Evolutionary conservation across 2,888 invertebrate species (phyloP).

Genomic region (Eupithecia dodoneata): DNA sequence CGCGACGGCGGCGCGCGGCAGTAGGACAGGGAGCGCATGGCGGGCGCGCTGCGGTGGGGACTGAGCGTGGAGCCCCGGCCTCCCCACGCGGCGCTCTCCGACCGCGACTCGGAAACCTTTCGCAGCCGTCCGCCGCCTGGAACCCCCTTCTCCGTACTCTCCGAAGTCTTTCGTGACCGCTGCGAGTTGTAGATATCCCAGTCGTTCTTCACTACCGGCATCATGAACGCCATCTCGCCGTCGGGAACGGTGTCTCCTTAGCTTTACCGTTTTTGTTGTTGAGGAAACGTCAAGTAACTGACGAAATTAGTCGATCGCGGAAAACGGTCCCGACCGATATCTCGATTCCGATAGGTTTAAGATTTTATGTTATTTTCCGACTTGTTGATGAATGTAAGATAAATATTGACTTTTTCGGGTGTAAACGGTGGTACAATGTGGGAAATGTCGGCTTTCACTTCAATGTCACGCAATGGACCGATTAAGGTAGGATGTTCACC

Average conservation of each 20-base stretch:
- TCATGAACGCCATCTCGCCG: slow-evolving; percentile 95
- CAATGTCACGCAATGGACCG: slow-evolving; percentile 72
- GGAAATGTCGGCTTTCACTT: slow-evolving; percentile 73
- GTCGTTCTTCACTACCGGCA: slow-evolving; percentile 97
- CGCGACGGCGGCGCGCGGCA: slow-evolving; percentile 81
- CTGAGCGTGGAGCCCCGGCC: slow-evolving; percentile 83
- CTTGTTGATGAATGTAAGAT: slow-evolving; percentile 46
- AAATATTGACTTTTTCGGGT: slow-evolving; percentile 52
- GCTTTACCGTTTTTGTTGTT: slow-evolving; percentile 76
- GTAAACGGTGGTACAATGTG: slow-evolving; percentile 46
- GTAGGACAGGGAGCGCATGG: slow-evolving; percentile 85
- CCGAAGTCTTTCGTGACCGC: slow-evolving; percentile 90
- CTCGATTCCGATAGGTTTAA: slow-evolving; percentile 42
- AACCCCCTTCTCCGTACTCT: slow-evolving; percentile 80
- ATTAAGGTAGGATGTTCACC: slow-evolving; percentile 75
- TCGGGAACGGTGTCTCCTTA: slow-evolving; percentile 70
- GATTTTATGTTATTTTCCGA: slow-evolving; percentile 50
- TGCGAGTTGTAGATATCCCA: slow-evolving; percentile 96
- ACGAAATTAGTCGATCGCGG: slow-evolving; percentile 57
- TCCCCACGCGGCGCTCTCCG: slow-evolving; percentile 86
- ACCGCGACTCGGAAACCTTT: slow-evolving; percentile 90
- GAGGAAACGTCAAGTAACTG: slow-evolving; percentile 55
- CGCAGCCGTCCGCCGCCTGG: slow-evolving; percentile 80
- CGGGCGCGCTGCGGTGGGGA: slow-evolving; percentile 88
- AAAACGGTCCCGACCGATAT: slow-evolving; percentile 55